Evolutionary conservation across 2,113 vertebrate species (phyloP), one percentile per base, ranked within the genome.

Genomic region (mouse (Mus musculus)): DNA sequence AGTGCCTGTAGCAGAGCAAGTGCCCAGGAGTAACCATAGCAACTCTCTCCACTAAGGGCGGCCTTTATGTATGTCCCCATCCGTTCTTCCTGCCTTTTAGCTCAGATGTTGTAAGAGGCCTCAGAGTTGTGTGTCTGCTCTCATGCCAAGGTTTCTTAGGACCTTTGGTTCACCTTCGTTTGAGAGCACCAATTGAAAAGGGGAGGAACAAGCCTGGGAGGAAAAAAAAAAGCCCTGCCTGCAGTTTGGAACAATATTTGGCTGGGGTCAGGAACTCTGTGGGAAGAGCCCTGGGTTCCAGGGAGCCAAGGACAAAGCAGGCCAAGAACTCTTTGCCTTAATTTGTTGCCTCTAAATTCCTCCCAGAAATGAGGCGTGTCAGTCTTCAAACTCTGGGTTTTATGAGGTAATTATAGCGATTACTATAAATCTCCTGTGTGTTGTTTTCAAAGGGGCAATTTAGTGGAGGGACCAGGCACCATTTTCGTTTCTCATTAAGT

Each of bases 401-500:
- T 96, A 98, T 82, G 94, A 96, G 97, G 97, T 59, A 72, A 97
- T 98, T 97, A 96, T 97, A 93, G 89, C 94, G 94, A 97, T 96
- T 96, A 94, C 96, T 96, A 94, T 96, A 98, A 97, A 96, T 97
- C 96, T 97, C 95, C 85, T 63, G n/a, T 95, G 96, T 97, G 96
- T 92, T 96, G 96, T 95, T 97, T 98, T 95, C 96, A 98, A 97
- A 98, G 96, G 86, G 86, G 93, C 94, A 97, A 97, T 98, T 96
- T 97, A 95, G 92, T 94, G 49, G 77, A 95, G 96, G 95, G 97
- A 95, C 92, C 90, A 95, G 95, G 95, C 95, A 97, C 96, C 95
- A 96, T 97, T 97, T 97, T 97, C 95, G 72, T 97, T 97, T 96
- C 97, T 96, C 96, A 97, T 98, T 98, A 97, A 98, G 97, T 96